Conservation (phyloP, 2,888 invertebrate genomes). For the Netelia inedita region DNA sequence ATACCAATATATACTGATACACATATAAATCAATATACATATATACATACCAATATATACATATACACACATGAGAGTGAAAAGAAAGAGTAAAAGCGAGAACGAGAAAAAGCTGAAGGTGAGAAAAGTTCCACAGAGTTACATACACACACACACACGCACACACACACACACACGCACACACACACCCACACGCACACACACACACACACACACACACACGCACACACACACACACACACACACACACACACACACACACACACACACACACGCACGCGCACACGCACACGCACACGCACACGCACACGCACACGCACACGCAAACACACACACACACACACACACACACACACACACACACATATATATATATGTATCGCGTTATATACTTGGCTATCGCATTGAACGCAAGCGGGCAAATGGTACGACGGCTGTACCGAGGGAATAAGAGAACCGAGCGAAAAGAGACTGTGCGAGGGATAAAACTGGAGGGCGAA, state of each 20-base stretch:
- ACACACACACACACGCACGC: no score
- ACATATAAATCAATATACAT: conserved; percentile 24
- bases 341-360: no score
- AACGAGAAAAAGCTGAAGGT: conserved; percentile 54
- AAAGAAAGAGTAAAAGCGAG: conserved; percentile 46
- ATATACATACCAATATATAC: conserved; percentile 31
- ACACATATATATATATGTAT: conserved; percentile 13
- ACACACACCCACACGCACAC: no score
- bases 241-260: no score
- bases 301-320: no score
- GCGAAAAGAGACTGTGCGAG: conserved; percentile 59
- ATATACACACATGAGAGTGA: conserved; percentile 18
- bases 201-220: no score
- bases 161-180: no score
- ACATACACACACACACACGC: no score
- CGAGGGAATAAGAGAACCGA: conserved; percentile 62
- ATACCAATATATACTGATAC: conserved; percentile 10
- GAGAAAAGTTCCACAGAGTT: conserved; percentile 57
- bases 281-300: no score
- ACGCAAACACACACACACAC: no score
- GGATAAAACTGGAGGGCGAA: conserved; percentile 60
- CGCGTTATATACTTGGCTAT: conserved; percentile 49
- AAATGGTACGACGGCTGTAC: conserved; percentile 57
- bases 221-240: no score
- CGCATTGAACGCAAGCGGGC: conserved; percentile 63